A percentile compares a stretch with the other conserved stretches of the same genome.
Evolutionary conservation across 2,888 invertebrate genomes (phyloP).

Genomic region (Habroteleia sp.): DNA sequence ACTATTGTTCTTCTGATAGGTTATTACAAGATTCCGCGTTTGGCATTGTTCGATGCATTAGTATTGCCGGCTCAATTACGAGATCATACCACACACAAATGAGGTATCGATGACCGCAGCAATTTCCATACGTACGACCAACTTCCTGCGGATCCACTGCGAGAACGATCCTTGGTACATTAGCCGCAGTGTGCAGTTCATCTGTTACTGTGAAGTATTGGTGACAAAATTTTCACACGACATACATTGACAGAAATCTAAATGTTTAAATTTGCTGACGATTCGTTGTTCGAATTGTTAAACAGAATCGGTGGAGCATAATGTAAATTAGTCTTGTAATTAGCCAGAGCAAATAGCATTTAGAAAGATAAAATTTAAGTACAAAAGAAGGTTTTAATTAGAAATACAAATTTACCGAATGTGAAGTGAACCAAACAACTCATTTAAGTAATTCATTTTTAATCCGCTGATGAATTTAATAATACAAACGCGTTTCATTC

Average conservation of each 20-base stretch:
- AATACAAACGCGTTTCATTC: no score
- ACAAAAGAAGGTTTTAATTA: no score
- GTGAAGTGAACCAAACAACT: no score
- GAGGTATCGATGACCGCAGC: slow-evolving; percentile 61
- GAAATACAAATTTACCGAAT: no score
- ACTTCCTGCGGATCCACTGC: slow-evolving; percentile 52
- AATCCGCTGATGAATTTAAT: no score
- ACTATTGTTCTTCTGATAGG: slow-evolving; percentile 19
- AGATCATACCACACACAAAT: slow-evolving; percentile 39
- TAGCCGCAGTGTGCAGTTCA: slow-evolving; percentile 26
- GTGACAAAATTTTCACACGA: slow-evolving; percentile 19
- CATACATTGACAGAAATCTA: slow-evolving; percentile 6
- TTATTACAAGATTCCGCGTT: slow-evolving; percentile 45
- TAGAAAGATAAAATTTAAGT: no score
- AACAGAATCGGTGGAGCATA: no score
- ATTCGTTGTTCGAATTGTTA: neutral
- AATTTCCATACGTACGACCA: slow-evolving; percentile 62
- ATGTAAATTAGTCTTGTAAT: no score
- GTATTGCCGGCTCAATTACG: slow-evolving; percentile 51
- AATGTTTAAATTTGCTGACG: slow-evolving; percentile 1
- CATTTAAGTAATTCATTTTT: no score
- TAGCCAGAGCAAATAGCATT: no score
- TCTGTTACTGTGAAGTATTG: slow-evolving; percentile 30
- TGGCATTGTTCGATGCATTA: slow-evolving; percentile 42
- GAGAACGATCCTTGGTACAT: slow-evolving; percentile 48